Base-by-base conservation (phyloP, 2,888 invertebrate genomes). In the Zeuzera pyrina region DNA sequence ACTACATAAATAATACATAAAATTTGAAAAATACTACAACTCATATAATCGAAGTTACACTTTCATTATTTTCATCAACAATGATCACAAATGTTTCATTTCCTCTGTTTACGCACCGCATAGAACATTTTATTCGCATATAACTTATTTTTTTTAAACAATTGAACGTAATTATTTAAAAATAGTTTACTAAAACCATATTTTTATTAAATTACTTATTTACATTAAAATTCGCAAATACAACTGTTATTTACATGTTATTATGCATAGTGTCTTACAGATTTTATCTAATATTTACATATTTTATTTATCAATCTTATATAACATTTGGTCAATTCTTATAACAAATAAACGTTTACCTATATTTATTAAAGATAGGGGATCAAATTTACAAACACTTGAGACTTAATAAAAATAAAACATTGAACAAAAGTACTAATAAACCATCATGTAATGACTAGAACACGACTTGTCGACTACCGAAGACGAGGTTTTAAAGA, bases 21-120 rank as follows among this genome's bases (percentile, higher is more conserved):
- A n/a, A 38, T 32, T 59, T 64, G 63, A 66, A 79, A 83, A 83
- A 77, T 76, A 78, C 83, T 83, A 81, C 81, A 77, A 77, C 74
- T 79, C 79, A 78, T 83, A 72, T 81, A 81, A 77, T 79, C 71
- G 62, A 79, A 83, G 78, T 79, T 78, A 77, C 70, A 79, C 78
- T 76, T 81, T 74, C 76, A 66, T n/a, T n/a, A n/a, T n/a, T 76
- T 63, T 76, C 68, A 64, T 72, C 62, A 81, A 83, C 78, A 83
- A 76, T 73, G 72, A 83, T 83, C 83, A 83, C 83, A 79, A 73
- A 72, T 63, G 67, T 72, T 74, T 66, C 62, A 54, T 60, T 47
- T 64, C 64, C 58, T 68, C 59, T 67, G 57, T 72, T 68, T 69
- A 62, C 72, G 77, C 81, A 81, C 78, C 78, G 69, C 76, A 68